Conservation (phyloP, 2,797 vertebrate species). For the Mus caroli region DNA sequence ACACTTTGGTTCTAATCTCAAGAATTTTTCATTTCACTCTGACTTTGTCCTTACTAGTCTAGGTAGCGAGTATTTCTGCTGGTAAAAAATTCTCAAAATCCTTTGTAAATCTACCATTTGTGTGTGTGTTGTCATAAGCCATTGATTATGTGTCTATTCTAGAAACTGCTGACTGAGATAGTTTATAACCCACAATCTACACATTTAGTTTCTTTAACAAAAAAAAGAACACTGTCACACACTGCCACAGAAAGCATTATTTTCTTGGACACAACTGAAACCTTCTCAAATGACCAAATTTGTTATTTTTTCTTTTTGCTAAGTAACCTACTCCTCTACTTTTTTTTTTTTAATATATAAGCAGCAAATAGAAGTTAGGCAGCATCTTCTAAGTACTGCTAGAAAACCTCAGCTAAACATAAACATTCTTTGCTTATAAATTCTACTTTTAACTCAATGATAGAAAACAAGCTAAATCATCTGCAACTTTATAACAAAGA, state of each 20-base stretch:
- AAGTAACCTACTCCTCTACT: neutral
- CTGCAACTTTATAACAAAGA: neutral
- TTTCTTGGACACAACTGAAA: neutral
- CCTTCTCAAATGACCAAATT: neutral
- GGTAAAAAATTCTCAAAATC: neutral
- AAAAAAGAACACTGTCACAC: neutral
- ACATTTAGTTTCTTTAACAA: neutral
- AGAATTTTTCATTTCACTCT: neutral
- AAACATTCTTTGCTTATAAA: neutral
- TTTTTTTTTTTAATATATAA: neutral
- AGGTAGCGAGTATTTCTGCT: neutral
- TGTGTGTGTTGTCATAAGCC: neutral
- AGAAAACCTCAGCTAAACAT: slow-evolving; percentile 27
- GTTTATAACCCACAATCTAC: neutral
- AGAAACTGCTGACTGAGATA: neutral
- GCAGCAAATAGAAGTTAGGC: neutral
- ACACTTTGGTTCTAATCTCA: neutral
- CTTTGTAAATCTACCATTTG: neutral
- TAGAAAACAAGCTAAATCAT: neutral
- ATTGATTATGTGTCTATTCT: neutral
- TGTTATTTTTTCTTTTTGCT: neutral
- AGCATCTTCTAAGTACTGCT: neutral
- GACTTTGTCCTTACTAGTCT: neutral
- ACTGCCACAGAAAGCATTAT: neutral
- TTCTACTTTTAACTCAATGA: neutral